A percentile compares a stretch with the other conserved stretches of the same genome.
These are phyloP conservation scores for Psophia crepitans DNA, from an alignment of 2,113 vertebrate genomes.

Conservation along the genomic window DNA sequence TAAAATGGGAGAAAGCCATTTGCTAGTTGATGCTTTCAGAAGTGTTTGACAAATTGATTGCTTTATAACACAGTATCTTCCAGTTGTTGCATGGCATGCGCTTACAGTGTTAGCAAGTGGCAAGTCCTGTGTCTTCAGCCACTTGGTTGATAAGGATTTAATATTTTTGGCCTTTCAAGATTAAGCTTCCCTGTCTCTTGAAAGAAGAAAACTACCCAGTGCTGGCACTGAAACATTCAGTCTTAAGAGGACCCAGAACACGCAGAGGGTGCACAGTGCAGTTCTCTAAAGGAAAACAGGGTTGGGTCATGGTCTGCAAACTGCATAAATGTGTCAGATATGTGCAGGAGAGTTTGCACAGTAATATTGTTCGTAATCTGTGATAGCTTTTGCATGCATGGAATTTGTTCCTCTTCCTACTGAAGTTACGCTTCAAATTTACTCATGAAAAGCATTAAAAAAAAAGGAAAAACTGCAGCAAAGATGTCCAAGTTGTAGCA, in stretches of 20 bases:
- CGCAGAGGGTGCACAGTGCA: rapidly evolving
- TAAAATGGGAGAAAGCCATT: neutral
- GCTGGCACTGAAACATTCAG: neutral
- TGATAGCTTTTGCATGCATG: neutral
- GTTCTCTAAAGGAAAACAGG: neutral
- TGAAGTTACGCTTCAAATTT: neutral
- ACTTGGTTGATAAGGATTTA: neutral
- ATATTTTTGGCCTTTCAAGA: neutral
- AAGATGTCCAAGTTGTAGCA: neutral
- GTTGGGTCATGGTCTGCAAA: neutral
- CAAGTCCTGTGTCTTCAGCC: neutral
- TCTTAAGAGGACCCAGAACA: neutral
- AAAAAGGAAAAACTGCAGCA: neutral
- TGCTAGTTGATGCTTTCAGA: neutral
- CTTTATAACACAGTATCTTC: neutral
- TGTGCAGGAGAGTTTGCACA: neutral
- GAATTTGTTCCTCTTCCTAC: neutral
- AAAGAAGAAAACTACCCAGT: neutral
- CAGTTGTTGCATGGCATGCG: neutral
- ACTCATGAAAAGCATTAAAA: neutral
- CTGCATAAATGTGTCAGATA: neutral
- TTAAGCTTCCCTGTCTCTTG: neutral
- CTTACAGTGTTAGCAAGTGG: neutral
- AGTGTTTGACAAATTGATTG: neutral
- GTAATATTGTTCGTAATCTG: neutral